phyloP scores from a whole-genome alignment of 2,888 invertebrate species.

The Ectemnius continuus region DNA sequence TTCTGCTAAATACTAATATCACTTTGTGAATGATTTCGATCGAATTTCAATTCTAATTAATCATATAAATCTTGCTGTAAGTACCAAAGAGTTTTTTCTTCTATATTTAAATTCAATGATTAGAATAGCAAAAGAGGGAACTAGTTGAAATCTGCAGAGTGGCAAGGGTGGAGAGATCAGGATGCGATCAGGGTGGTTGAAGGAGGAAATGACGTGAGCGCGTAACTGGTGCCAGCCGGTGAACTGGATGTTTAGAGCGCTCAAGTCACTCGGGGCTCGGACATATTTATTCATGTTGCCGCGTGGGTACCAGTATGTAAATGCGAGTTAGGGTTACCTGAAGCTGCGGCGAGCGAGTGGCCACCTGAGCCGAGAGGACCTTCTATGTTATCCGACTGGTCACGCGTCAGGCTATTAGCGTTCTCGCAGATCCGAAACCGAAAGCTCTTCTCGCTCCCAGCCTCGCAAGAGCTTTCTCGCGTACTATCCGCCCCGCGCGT shows the following conservation, averaged over 20 bases:
- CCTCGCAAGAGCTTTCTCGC: neutral
- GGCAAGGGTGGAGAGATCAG: conserved; percentile 16
- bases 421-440: conserved; percentile 51
- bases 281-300: conserved; percentile 63
- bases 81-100: neutral
- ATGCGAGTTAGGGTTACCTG: conserved; percentile 63
- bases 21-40: too few species aligned
- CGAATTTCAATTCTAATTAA: too few species aligned
- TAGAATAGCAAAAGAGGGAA: neutral
- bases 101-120: neutral
- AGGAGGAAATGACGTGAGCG: neutral
- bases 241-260: conserved; percentile 62
- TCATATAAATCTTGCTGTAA: too few species aligned
- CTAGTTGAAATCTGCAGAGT: neutral
- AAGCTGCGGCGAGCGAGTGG: conserved; percentile 24
- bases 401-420: conserved; percentile 60
- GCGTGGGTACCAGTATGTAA: conserved; percentile 65
- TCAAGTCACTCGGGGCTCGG: conserved; percentile 59
- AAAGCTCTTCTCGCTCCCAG: conserved; percentile 29
- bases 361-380: conserved; percentile 48
- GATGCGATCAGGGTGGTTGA: conserved; percentile 26
- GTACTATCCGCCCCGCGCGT: neutral
- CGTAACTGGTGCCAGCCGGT: conserved; percentile 30
- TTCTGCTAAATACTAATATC: too few species aligned
- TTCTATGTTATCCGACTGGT: conserved; percentile 21